Evolutionary conservation across 1,140 invertebrate species (phyloP).

Genomic region (Proales similis): DNA sequence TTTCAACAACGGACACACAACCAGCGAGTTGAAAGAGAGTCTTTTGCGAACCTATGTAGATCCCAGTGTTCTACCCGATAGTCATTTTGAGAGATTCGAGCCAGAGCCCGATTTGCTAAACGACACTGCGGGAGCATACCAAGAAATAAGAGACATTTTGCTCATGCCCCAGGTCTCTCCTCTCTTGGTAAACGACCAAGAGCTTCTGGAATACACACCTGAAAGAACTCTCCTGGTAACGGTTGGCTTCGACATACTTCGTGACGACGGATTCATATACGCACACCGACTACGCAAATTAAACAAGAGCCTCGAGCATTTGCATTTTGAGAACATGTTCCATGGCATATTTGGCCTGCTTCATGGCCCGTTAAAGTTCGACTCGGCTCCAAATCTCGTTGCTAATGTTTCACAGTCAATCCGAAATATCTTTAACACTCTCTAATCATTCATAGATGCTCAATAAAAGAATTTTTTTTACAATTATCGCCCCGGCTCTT

Average conservation of each 20-base stretch:
- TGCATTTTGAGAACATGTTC: slow-evolving; percentile 34
- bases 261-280: slow-evolving; percentile 37
- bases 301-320: slow-evolving; percentile 5
- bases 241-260: slow-evolving; percentile 15
- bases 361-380: slow-evolving; percentile 31
- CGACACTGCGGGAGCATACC: slow-evolving; percentile 11
- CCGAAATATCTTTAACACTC: too few species aligned
- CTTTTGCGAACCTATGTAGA: slow-evolving; percentile 1
- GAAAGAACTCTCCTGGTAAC: slow-evolving; percentile 17
- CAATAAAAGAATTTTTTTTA: too few species aligned
- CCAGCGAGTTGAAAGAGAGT: slow-evolving; percentile 10
- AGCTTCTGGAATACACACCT: slow-evolving; percentile 8
- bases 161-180: slow-evolving; percentile 17
- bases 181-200: slow-evolving; percentile 10
- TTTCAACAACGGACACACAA: slow-evolving; percentile 24
- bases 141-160: slow-evolving; percentile 1
- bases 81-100: background rate
- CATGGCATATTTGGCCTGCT: slow-evolving; percentile 33
- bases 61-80: background rate
- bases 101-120: background rate
- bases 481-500: too few species aligned
- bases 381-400: slow-evolving; percentile 1
- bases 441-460: too few species aligned
- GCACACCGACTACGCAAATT: slow-evolving; percentile 10
- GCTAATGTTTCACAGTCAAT: slow-evolving; percentile 23